These are phyloP conservation scores for Teinopalpus imperialis DNA, from an alignment of 2,888 invertebrate species.

Conservation along the genomic window DNA sequence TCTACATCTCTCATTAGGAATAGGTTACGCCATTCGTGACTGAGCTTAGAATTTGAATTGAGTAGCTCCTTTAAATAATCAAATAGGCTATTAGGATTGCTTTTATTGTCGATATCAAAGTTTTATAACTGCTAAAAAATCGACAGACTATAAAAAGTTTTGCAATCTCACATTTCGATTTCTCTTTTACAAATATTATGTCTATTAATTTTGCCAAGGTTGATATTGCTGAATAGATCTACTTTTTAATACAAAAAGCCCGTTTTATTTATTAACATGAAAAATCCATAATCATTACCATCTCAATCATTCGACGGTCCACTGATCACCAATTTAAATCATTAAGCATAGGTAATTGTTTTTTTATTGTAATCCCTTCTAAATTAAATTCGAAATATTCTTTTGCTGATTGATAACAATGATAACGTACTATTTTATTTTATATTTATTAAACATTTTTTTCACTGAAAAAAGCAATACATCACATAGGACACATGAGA, in stretches of 20 bases:
- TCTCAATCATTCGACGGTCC: too few relatives aligned
- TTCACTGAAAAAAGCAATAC: too few relatives aligned
- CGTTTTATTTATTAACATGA: constrained; percentile 1
- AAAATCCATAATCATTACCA: too few relatives aligned
- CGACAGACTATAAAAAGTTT: neutral
- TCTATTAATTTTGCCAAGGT: constrained; percentile 3
- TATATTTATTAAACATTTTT: too few relatives aligned
- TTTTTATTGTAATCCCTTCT: too few relatives aligned
- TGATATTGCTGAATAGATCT: neutral
- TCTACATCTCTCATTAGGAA: constrained; percentile 10
- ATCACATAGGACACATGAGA: too few relatives aligned
- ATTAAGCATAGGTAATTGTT: too few relatives aligned
- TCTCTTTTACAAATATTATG: constrained; percentile 11
- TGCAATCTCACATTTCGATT: neutral
- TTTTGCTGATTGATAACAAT: too few relatives aligned
- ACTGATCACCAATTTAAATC: too few relatives aligned
- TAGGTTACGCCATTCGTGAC: constrained; percentile 10
- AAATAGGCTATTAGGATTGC: constrained; percentile 5
- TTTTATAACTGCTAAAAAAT: constrained; percentile 10
- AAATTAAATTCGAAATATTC: too few relatives aligned
- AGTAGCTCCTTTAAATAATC: constrained; percentile 11
- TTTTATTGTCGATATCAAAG: constrained; percentile 2
- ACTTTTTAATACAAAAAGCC: constrained; percentile 8
- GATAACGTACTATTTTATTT: too few relatives aligned
- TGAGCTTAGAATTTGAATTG: constrained; percentile 6